Base-by-base conservation (phyloP, 2,797 vertebrate genomes). In the Eptatretus atami region DNA sequence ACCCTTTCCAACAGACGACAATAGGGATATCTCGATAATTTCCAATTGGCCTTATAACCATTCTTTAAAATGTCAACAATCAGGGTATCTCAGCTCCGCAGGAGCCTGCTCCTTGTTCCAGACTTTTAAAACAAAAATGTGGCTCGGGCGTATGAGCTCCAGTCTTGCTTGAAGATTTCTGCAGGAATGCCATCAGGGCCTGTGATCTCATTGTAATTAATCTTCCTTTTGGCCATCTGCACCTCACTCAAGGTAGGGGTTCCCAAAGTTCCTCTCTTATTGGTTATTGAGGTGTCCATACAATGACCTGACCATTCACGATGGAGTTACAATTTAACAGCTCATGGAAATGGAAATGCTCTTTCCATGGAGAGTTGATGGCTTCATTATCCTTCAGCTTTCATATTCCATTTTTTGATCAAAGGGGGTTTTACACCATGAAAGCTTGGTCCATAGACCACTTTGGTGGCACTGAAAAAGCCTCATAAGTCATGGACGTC, bases 211-310 rank as follows among this genome's bases (percentile, higher is more conserved):
- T 61, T 61, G 12, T 61, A 2, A n/a, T 25, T 61, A n/a, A 61
- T 12, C 12, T 61, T 61, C 57, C 12, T 3, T n/a, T 10, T 61
- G 57, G 57, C 57, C n/a, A n/a, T 25, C 25, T 12, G 57, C 25
- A 61, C 57, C 57, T 61, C 57, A n/a, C 25, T n/a, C 57, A 61
- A 10, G 57, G 15, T 61, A 25, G 12, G 57, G 57, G 57, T 61
- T 61, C 57, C 25, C 25, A n/a, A 10, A 61, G n/a, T n/a, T 61
- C 57, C 12, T 61, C 57, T 25, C 25, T 61, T 61, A 12, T 12
- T n/a, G 11, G 9, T 61, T 12, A 3, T 25, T 61, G 57, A 61
- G 11, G 57, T n/a, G 12, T 61, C 25, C 25, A 11, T n/a, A 12
- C 12, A n/a, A 61, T 10, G 25, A n/a, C 57, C 10, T 25, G 15